These are phyloP conservation scores for Cantharis rustica DNA, from an alignment of 2,888 invertebrate species.

Conservation along the genomic window DNA sequence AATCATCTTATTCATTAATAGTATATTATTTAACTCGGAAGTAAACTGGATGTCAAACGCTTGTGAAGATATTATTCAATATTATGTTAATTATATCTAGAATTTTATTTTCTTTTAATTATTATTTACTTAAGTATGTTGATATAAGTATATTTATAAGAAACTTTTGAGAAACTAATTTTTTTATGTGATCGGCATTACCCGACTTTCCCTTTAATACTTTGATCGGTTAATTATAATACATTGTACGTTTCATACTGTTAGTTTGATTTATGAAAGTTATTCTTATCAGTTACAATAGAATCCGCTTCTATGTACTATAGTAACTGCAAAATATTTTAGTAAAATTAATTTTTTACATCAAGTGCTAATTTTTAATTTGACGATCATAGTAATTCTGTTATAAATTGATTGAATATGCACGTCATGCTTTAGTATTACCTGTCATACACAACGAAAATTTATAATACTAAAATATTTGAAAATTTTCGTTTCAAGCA, in stretches of 20 bases:
- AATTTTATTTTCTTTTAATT: too few species aligned
- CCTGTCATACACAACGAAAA: neutral
- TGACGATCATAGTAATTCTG: neutral
- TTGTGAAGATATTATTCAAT: too few species aligned
- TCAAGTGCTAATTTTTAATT: neutral
- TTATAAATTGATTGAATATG: neutral
- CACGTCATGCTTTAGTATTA: neutral
- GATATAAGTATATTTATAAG: too few species aligned
- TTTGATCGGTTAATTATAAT: neutral
- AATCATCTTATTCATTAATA: too few species aligned
- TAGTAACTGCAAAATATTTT: neutral
- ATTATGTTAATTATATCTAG: too few species aligned
- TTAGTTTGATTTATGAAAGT: neutral
- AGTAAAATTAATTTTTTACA: neutral
- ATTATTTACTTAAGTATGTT: too few species aligned
- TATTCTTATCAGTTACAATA: neutral
- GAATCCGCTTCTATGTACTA: neutral
- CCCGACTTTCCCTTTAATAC: neutral
- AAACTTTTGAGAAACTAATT: too few species aligned
- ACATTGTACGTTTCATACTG: neutral
- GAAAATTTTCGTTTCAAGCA: neutral
- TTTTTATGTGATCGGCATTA: too few species aligned
- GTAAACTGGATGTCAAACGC: too few species aligned
- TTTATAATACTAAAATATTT: neutral
- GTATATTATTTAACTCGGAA: too few species aligned